phyloP scores from a whole-genome alignment of 1,140 invertebrate genomes.

The Mizuhopecten yessoensis region DNA sequence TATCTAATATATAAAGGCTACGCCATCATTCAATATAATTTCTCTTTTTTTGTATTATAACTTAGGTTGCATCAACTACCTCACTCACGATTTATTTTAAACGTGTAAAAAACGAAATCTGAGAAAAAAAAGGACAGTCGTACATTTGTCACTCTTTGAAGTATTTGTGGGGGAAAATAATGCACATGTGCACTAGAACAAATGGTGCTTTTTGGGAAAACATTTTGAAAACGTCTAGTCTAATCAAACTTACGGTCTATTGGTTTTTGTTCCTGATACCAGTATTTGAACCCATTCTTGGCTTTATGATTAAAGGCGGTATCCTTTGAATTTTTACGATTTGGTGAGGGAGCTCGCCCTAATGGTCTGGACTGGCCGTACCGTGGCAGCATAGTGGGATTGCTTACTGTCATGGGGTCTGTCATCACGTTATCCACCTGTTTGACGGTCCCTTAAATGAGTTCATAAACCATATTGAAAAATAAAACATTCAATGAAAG shows the following conservation, averaged over 20 bases:
- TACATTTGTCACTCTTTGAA: background rate
- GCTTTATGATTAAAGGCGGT: slow-evolving; percentile 66
- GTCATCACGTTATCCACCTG: background rate
- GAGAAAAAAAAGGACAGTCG: too few species aligned
- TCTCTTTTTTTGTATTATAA: too few species aligned
- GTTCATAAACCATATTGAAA: background rate
- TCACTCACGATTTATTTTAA: too few species aligned
- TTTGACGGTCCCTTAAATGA: background rate
- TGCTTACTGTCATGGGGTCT: background rate
- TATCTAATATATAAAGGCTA: too few species aligned
- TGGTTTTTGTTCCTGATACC: slow-evolving; percentile 71
- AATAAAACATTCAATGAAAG: too few species aligned
- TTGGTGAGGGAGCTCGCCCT: background rate
- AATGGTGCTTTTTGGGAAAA: background rate
- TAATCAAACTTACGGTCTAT: slow-evolving; percentile 68
- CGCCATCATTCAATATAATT: too few species aligned
- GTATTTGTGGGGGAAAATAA: background rate
- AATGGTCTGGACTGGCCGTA: background rate
- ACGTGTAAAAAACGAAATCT: too few species aligned
- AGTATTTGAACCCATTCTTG: slow-evolving; percentile 72
- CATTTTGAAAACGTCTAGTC: background rate
- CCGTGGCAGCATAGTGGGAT: background rate
- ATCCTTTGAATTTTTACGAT: slow-evolving; percentile 1
- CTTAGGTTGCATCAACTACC: too few species aligned
- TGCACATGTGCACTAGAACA: background rate